Evolutionary conservation across 2,113 vertebrate genomes (phyloP).

Genomic region (Mesitornis unicolor): DNA sequence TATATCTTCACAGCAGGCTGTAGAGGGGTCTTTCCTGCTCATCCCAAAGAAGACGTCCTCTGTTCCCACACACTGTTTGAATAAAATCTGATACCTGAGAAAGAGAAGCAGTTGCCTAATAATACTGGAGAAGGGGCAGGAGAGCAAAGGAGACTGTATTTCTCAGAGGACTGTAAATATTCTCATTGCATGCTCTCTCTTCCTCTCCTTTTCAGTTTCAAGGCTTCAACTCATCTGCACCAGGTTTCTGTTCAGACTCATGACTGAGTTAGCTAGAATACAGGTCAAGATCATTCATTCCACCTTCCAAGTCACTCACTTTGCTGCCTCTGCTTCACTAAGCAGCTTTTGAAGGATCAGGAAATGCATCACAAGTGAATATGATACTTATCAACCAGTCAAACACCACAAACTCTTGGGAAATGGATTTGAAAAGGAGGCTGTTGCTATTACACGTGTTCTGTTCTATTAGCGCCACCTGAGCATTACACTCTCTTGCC

Average conservation of each 20-base stretch:
- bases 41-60: conserved; percentile 91
- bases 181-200: background rate
- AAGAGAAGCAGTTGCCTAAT: background rate
- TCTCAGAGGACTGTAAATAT: background rate
- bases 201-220: background rate
- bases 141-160: background rate
- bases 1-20: conserved; percentile 90
- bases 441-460: background rate
- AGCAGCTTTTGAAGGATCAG: background rate
- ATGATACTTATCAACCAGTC: background rate
- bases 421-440: background rate
- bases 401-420: background rate
- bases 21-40: conserved; percentile 86
- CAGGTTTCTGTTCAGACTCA: background rate
- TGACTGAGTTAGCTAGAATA: background rate
- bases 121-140: background rate
- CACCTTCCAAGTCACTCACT: background rate
- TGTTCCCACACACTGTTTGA: conserved; percentile 88
- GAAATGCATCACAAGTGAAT: background rate
- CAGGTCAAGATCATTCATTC: background rate
- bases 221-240: background rate
- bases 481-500: background rate
- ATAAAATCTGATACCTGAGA: conserved; percentile 85
- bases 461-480: background rate
- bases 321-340: background rate